A percentile compares a stretch with the other conserved stretches of the same genome.
Evolutionary conservation across 23 tunicate species (phyloP).

Genomic region (Halocynthia aurantium): DNA sequence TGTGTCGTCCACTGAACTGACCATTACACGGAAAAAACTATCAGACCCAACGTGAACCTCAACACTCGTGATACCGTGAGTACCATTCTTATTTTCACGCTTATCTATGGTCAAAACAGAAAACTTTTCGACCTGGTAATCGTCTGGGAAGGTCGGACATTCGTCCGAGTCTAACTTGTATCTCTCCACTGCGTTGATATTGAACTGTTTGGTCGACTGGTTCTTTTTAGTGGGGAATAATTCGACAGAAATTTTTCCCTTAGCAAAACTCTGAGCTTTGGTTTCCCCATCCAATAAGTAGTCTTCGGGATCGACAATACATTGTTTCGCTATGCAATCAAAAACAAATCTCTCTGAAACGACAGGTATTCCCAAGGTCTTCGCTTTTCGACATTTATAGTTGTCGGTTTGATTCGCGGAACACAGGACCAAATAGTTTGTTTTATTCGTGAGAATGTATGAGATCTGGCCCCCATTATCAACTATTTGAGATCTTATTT

Average conservation of each 20-base stretch:
- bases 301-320: conserved; percentile 24
- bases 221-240: background rate
- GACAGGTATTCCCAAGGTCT: conserved; percentile 21
- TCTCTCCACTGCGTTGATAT: background rate
- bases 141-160: conserved; percentile 41
- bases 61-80: background rate
- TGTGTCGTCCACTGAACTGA: background rate
- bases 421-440: conserved; percentile 13
- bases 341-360: conserved; percentile 21
- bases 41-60: conserved; percentile 31
- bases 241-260: conserved; percentile 32
- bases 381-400: conserved; percentile 46
- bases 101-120: conserved; percentile 24
- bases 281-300: background rate
- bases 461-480: conserved; percentile 62
- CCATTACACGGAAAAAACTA: conserved; percentile 25
- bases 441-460: conserved; percentile 58
- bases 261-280: conserved; percentile 19
- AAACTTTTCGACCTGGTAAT: conserved; percentile 48
- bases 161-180: conserved; percentile 12
- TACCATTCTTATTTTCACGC: background rate
- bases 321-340: conserved; percentile 14
- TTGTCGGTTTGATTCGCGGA: conserved; percentile 14
- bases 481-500: conserved; percentile 29
- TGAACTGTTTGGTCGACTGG: background rate